Evolutionary conservation across 37 sponge, comb jelly and placozoan genomes (phyloP), one percentile per base, ranked within the genome.

Genomic region (Crambe crambe): DNA sequence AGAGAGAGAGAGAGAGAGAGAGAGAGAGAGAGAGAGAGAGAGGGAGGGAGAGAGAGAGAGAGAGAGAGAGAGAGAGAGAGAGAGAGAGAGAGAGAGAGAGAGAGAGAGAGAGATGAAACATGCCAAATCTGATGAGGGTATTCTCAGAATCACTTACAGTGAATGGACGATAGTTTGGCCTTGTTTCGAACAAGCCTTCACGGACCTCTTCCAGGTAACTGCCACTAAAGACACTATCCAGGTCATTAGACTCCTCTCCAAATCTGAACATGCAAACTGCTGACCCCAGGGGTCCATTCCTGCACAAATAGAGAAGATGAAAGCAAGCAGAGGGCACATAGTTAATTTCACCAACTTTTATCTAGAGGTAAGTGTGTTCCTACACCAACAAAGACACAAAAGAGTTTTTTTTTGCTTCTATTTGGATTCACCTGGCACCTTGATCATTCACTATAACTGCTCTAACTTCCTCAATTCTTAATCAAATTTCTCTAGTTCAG

Each of bases 251-350:
- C 20, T 56, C 35, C 9, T 58, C 25, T 22, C 78, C 76, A 29
- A 91, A 85, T 37, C 85, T 78, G 77, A 70, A 96, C 37, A 90
- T 82, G 73, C 96, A 96, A 22, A 96, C 71, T 20, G 90, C 93
- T 20, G 96, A 96, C 0, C 87, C 96, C 12, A 73, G 43, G 0
- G 96, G 96, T 2, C 93, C 89, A 72, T 79, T 83, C 63, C 92
- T 92, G 60, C 39, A 73, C 21, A 73, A 41, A 68, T 56, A 66
- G 71, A 80, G 68, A 42, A 69, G 23, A 40, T 47, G 60, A 26
- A 1, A 64, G 12, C 27, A 2, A 29, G 31, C 64, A 8, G 34
- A 32, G 34, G 37, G 34, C 17, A 67, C 2, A 67, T 32, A 30
- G 37, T 35, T 36, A 30, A 30, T 31, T n/a, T n/a, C n/a, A n/a